Base-by-base conservation (phyloP, 2,797 vertebrate species). In the Pangasius larnaudii region DNA sequence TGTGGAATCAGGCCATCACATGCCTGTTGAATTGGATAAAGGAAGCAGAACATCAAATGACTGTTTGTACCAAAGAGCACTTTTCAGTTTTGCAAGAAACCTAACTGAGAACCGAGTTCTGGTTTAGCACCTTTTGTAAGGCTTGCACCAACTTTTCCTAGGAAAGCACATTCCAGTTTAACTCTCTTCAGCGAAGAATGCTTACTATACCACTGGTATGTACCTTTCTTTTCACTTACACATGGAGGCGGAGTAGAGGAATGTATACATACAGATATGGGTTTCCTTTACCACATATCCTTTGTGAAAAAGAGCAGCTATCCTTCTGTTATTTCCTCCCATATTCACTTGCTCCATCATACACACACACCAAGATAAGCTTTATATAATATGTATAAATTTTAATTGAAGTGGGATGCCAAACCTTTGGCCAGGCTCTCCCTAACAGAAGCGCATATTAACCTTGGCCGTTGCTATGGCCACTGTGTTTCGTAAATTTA, bases 381-480 rank as follows among this genome's bases (percentile, higher is more conserved):
- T 79, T 86, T 80, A 19, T 36, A 56, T 61, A 58, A n/a, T 13
- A 61, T 24, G 46, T 30, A 58, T 18, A 65, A 2, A 79, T 72
- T 71, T 49, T 9, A 59, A 59, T 27, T 63, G 59, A 87, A 71
- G 36, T 51, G 24, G 10, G 30, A 72, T 39, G 56, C 14, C 36
- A 51, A 61, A 61, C 56, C 56, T 74, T 77, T 88, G 42, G 39
- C 65, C 71, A 71, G 13, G 72, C 63, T 82, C 24, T 53, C 59
- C 9, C 39, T 80, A 39, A 39, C 80, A 80, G n/a, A 89, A 53
- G 46, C 33, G 78, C 22, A 56, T 87, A 88, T 88, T 93, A 91
- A 93, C 93, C 90, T 92, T 91, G 91, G 82, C 90, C 11, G 94
- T 96, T 92, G 84, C 94, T 94, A 95, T 95, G 88, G 95, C 59